Base-by-base conservation (phyloP, 2,113 vertebrate species). In the Gasterosteus nipponicus region DNA sequence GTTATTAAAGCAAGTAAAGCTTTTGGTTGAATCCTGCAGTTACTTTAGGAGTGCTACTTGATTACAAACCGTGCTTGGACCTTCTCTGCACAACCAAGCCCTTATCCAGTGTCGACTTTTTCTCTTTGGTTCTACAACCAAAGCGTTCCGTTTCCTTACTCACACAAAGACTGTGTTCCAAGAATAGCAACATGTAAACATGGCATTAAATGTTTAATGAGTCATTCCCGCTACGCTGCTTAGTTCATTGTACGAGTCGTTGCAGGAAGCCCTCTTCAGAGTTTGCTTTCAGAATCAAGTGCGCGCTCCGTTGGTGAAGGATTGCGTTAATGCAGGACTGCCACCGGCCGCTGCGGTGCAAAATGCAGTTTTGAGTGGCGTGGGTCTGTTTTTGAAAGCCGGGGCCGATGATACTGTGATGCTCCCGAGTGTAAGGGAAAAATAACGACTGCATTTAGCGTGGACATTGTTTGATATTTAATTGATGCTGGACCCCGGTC, bases 381-480 rank as follows among this genome's bases (percentile, higher is more conserved):
- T 18, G 3, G 60, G 7, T 33, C 29, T 65, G 58, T 65, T 86
- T 86, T 80, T 58, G 72, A 75, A 54, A 74, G 73, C 67, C 46
- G 49, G 4, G 0, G 68, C 38, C 12, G 1, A 22, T n/a, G 60
- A 58, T 9, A 62, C 22, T 12, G 6, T 15, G 38, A 46, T 61
- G 46, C 73, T 61, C 22, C 38, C 29, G 6, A 35, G 33, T 74
- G 10, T 53, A 56, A 71, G 10, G 18, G 38, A 78, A 78, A 69
- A 73, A 65, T 75, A 72, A 83, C 78, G 46, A 76, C 64, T 18
- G 18, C 7, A 46, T 73, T 70, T 64, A 63, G 78, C 22, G 33
- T 62, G 18, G 70, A 85, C 59, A 76, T 46, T 73, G 74, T 67
- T 31, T 63, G 33, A 74, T 72, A 62, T 75, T 78, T 59, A 59